Percentiles rank a stretch among this genome's conserved stretches.
Evolutionary conservation across 2,797 vertebrate genomes (phyloP).

Genomic region (Spheniscus humboldti): DNA sequence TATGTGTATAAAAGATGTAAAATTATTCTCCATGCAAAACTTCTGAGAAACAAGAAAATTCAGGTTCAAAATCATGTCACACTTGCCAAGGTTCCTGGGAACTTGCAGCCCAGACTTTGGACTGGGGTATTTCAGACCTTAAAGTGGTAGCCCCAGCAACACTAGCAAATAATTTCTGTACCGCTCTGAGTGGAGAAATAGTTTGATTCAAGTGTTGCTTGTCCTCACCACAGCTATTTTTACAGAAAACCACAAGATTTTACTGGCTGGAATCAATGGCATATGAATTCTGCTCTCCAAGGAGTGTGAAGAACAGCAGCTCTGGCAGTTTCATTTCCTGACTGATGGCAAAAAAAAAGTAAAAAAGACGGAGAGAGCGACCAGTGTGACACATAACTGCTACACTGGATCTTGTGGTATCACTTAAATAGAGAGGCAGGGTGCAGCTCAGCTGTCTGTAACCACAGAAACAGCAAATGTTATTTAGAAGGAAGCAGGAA

Average conservation of each 20-base stretch:
- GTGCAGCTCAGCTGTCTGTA: background rate
- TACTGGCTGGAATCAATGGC: background rate
- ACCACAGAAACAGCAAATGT: slow-evolving; percentile 28
- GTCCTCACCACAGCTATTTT: background rate
- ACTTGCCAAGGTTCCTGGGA: background rate
- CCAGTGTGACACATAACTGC: background rate
- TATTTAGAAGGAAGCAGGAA: slow-evolving; percentile 21
- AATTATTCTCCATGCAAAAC: background rate
- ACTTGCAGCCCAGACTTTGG: background rate
- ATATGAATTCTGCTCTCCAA: background rate
- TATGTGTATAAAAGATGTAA: background rate
- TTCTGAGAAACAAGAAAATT: background rate
- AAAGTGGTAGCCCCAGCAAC: background rate
- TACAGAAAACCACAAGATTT: background rate
- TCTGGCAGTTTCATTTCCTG: background rate
- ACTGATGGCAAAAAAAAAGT: background rate
- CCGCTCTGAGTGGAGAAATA: background rate
- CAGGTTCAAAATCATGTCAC: background rate
- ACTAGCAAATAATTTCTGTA: background rate
- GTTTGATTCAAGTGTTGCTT: background rate
- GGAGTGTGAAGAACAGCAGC: background rate
- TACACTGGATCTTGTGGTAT: background rate
- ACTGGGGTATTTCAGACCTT: background rate
- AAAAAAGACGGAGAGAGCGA: background rate
- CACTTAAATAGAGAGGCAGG: background rate